Evolutionary conservation across 2,113 vertebrate species (phyloP), one percentile per base, ranked within the genome.

Genomic region (Bucco capensis): DNA sequence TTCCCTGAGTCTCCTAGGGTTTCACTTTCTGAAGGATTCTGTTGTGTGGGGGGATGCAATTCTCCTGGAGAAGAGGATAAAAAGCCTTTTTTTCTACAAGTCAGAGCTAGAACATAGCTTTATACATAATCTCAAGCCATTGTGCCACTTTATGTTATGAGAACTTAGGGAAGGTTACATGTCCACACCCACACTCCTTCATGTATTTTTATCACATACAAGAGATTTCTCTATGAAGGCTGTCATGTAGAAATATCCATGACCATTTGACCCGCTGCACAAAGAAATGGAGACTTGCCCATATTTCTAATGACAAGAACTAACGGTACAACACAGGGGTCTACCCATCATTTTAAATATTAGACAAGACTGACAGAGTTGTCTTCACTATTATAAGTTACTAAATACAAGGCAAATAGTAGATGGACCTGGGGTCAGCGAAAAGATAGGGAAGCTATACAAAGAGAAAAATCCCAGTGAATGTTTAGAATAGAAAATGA

Each of bases 41-140:
- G 5, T 5, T 18, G 4, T 17, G 16, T 14, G 13, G 25, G 19
- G 12, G 38, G 10, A 13, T 37, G 35, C 0, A 0, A 24, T 40
- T 49, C 25, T 61, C 27, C 22, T 37, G 47, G 54, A 67, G 49
- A 72, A n/a, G 31, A 42, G 27, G 19, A 38, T 66, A 49, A 49
- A 65, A 66, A 54, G 8, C 15, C n/a, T n/a, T n/a, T n/a, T n/a
- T n/a, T n/a, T n/a, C n/a, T n/a, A n/a, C n/a, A 5, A 56, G 49
- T 4, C 54, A 79, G 53, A 31, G 80, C 8, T 62, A 37, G 42
- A 84, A 28, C 1, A 2, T 19, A 69, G 61, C 62, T 84, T 47
- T 58, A 64, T 14, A 33, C 0, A 0, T 17, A 58, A 86, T 19
- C 24, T 61, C 47, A 56, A 82, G 57, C 33, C 44, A 47, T 18